A percentile compares a stretch with the other conserved stretches of the same genome.
Conservation (phyloP, 2,888 invertebrate species). For the Rhingia rostrata region DNA sequence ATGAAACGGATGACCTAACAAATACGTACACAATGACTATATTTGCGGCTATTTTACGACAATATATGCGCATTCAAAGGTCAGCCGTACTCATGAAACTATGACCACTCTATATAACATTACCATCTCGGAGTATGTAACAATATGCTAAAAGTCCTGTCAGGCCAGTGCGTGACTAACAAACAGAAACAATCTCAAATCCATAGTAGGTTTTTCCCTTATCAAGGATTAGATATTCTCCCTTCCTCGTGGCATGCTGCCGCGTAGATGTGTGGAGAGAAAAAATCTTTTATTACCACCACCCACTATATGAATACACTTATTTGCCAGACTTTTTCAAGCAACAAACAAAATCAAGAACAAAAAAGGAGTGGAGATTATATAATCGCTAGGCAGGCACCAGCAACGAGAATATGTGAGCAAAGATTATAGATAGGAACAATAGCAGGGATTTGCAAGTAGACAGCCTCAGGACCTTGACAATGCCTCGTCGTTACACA, state of each 20-base stretch:
- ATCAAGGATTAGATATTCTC: neutral
- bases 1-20: slow-evolving; percentile 28
- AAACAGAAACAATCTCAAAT: slow-evolving; percentile 48
- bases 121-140: neutral
- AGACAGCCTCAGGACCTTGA: slow-evolving; percentile 71
- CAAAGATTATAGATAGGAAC: slow-evolving; percentile 62
- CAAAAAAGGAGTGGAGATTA: slow-evolving; percentile 55
- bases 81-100: slow-evolving; percentile 31
- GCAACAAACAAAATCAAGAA: slow-evolving; percentile 15
- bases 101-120: slow-evolving; percentile 7
- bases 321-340: slow-evolving; percentile 52
- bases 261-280: neutral
- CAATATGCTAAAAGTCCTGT: slow-evolving; percentile 22
- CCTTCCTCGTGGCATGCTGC: neutral
- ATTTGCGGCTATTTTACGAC: slow-evolving; percentile 16
- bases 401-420: slow-evolving; percentile 23
- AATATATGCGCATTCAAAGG: slow-evolving; percentile 37
- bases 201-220: neutral
- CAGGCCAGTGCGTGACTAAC: slow-evolving; percentile 48
- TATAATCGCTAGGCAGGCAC: slow-evolving; percentile 41
- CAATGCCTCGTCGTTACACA: slow-evolving; percentile 66
- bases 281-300: slow-evolving; percentile 34
- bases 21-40: neutral
- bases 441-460: slow-evolving; percentile 55
- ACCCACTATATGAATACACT: slow-evolving; percentile 21